Conservation (phyloP, 2,797 vertebrate species). For the Sebastes steindachneri region DNA sequence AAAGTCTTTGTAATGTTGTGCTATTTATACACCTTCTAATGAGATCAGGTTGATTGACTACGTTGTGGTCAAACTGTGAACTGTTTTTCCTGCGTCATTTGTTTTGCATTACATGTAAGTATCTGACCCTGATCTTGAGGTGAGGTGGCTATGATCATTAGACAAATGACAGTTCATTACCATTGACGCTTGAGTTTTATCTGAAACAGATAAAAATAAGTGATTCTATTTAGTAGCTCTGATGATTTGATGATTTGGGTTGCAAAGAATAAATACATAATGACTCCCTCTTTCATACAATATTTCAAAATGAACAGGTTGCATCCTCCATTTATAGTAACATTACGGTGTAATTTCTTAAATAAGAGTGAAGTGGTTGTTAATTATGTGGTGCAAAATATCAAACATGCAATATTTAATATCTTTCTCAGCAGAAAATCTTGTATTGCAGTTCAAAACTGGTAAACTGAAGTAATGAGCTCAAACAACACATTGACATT, state of each 20-base stretch:
- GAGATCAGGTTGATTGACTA: too few relatives aligned
- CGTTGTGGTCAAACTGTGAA: too few relatives aligned
- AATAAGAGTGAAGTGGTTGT: background rate
- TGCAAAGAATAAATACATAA: background rate
- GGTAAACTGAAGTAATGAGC: background rate
- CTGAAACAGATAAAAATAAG: background rate
- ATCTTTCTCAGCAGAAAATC: background rate
- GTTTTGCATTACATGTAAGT: too few relatives aligned
- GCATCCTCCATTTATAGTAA: background rate
- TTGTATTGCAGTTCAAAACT: background rate
- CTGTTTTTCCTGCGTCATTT: too few relatives aligned
- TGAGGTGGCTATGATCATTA: too few relatives aligned
- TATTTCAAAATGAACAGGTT: background rate
- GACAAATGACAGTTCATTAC: background rate
- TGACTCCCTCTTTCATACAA: background rate
- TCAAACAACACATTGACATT: constrained; percentile 18
- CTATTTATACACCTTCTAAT: too few relatives aligned
- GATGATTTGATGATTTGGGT: background rate
- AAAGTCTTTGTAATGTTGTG: too few relatives aligned
- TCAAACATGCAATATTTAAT: background rate
- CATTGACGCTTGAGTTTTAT: background rate
- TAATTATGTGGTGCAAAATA: background rate
- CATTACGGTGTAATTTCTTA: background rate
- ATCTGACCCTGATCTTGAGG: too few relatives aligned
- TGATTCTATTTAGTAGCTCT: background rate